Evolutionary conservation across 2,113 vertebrate species (phyloP).

Genomic region (Podarcis raffonei): DNA sequence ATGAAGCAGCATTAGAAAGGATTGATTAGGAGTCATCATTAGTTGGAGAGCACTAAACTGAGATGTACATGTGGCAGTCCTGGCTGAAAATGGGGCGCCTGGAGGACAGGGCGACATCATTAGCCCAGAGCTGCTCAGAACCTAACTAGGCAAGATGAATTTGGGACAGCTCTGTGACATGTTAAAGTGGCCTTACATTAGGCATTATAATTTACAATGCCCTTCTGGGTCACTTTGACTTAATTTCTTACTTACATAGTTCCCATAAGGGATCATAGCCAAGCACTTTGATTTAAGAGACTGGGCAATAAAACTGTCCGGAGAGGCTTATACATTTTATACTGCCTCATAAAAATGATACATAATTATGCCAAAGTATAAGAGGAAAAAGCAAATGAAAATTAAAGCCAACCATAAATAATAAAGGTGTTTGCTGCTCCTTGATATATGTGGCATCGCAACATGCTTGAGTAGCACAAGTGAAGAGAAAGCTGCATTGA

Average conservation of each 20-base stretch:
- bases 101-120: background rate
- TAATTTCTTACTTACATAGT: slow-evolving; percentile 19
- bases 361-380: slow-evolving; percentile 15
- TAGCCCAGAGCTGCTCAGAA: background rate
- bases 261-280: background rate
- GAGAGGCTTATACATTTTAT: slow-evolving; percentile 15
- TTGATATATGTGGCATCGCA: slow-evolving; percentile 13
- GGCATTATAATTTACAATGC: background rate
- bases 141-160: background rate
- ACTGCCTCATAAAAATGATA: slow-evolving; percentile 30
- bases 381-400: slow-evolving; percentile 26
- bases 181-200: background rate
- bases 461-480: background rate
- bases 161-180: background rate
- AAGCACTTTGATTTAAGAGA: slow-evolving; percentile 16
- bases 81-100: background rate
- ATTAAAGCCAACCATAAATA: slow-evolving; percentile 26
- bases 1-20: background rate
- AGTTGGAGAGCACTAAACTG: background rate
- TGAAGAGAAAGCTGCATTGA: background rate
- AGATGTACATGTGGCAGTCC: background rate
- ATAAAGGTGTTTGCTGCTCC: slow-evolving; percentile 5
- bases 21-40: background rate
- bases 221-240: background rate
- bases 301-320: slow-evolving; percentile 23